Percentiles rank a stretch among this genome's conserved stretches.
Evolutionary conservation across 2,113 vertebrate genomes (phyloP).

Genomic region (Zapornia atra): DNA sequence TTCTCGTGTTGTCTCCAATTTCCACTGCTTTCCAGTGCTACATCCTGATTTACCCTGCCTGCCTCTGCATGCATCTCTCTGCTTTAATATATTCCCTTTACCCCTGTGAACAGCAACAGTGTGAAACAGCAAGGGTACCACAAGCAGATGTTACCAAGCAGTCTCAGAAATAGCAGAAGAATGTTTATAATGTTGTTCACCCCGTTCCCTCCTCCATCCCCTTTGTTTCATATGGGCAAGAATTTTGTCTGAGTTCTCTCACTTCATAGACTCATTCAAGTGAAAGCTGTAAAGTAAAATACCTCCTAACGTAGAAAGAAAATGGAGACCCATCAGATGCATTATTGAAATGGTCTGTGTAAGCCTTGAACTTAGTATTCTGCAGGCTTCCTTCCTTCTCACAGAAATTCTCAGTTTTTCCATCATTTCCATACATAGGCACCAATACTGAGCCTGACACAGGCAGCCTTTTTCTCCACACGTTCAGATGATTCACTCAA

Average conservation of each 20-base stretch:
- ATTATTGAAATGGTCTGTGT: background rate
- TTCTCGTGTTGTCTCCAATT: background rate
- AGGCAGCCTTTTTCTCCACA: background rate
- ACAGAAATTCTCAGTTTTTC: rapidly evolving
- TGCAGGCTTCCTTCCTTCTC: background rate
- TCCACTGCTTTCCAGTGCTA: background rate
- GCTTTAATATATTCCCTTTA: background rate
- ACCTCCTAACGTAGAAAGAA: background rate
- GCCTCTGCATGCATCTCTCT: background rate
- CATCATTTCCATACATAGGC: background rate
- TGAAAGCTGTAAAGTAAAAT: background rate
- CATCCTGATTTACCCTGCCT: background rate
- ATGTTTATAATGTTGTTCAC: background rate
- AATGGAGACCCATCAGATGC: background rate
- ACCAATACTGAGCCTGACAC: background rate
- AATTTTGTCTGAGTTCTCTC: background rate
- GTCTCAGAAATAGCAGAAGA: background rate
- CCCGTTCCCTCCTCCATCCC: background rate
- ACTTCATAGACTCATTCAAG: background rate
- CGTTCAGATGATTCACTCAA: background rate
- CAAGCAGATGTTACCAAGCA: background rate
- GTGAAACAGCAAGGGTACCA: background rate
- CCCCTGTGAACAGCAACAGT: background rate
- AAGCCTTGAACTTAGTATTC: background rate
- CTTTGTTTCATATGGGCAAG: background rate